Percentiles rank a stretch among this genome's conserved stretches.
Conservation (phyloP, 1,140 invertebrate genomes). For the Delia radicum region DNA sequence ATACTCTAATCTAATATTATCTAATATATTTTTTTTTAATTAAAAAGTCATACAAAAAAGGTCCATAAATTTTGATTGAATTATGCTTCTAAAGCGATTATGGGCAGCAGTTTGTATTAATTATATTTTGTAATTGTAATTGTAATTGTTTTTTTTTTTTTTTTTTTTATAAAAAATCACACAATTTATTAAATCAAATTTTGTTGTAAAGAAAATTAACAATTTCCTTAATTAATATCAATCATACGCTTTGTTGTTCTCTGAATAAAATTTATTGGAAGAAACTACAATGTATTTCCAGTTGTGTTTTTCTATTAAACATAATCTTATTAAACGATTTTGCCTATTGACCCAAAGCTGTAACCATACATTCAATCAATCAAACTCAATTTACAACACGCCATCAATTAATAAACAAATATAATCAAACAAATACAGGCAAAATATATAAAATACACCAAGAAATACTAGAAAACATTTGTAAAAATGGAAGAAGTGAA, state of each 20-base stretch:
- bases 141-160: too few relatives aligned
- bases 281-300: neutral
- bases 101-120: too few relatives aligned
- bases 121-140: too few relatives aligned
- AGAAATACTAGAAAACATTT: neutral
- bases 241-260: neutral
- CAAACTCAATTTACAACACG: conserved; percentile 23
- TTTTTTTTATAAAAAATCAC: too few relatives aligned
- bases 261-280: neutral
- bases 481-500: neutral
- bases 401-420: conserved; percentile 22
- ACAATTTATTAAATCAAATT: neutral
- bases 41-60: too few relatives aligned
- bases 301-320: neutral
- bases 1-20: too few relatives aligned
- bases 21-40: too few relatives aligned
- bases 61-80: too few relatives aligned
- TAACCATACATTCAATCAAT: conserved; percentile 11
- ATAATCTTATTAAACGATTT: conserved; percentile 19
- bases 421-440: too few relatives aligned
- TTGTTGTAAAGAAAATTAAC: neutral
- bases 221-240: neutral
- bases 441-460: neutral
- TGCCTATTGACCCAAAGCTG: conserved; percentile 20
- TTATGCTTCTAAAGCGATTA: too few relatives aligned